Evolutionary conservation across 2,113 vertebrate genomes (phyloP).

Genomic region (Promerops cafer): DNA sequence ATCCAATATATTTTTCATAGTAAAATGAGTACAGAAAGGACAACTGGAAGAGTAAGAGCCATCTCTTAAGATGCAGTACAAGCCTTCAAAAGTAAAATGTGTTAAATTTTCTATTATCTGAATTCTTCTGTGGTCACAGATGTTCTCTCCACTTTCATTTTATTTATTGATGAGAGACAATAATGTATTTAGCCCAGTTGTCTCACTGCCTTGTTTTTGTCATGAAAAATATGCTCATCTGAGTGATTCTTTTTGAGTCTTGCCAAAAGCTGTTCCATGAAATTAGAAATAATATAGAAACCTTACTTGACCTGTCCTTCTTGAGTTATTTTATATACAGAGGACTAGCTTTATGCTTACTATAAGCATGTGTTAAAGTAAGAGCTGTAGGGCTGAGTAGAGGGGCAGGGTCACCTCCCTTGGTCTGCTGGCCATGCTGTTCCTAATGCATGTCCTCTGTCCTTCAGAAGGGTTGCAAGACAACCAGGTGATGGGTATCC

Average conservation of each 20-base stretch:
- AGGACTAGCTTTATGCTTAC: not conserved
- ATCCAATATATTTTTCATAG: not conserved
- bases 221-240: not conserved
- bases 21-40: not conserved
- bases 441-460: not conserved
- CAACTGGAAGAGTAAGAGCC: not conserved
- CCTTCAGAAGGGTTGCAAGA: not conserved
- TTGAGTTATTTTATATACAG: not conserved
- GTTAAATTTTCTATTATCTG: not conserved
- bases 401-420: not conserved
- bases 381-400: not conserved
- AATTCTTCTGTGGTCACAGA: slow-evolving; percentile 15
- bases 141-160: not conserved
- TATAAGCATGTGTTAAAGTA: not conserved
- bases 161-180: not conserved
- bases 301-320: not conserved
- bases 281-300: not conserved
- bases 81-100: not conserved
- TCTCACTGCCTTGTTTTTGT: not conserved
- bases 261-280: not conserved
- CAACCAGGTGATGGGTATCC: not conserved
- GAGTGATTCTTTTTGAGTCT: not conserved
- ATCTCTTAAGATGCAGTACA: not conserved
- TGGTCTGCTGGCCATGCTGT: not conserved
- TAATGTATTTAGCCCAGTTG: not conserved